Percentiles rank a stretch among this genome's conserved stretches.
phyloP scores from a whole-genome alignment of 2,113 vertebrate genomes.

The Phyllopteryx taeniolatus region DNA sequence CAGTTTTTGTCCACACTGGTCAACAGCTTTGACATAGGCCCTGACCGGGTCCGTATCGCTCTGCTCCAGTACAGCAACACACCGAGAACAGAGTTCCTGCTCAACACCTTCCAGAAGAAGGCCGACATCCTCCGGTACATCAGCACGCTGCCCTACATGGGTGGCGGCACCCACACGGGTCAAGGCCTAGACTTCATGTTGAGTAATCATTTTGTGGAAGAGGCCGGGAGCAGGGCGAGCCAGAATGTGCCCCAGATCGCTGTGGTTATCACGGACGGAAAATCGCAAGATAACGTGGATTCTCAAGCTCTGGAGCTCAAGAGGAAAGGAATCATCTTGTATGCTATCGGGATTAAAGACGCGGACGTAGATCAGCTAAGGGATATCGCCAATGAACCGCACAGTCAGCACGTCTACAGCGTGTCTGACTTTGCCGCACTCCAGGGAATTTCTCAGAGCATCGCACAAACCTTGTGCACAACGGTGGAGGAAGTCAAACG shows the following conservation, averaged over 20 bases:
- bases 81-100: slow-evolving; percentile 83
- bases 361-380: slow-evolving; percentile 71
- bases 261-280: slow-evolving; percentile 78
- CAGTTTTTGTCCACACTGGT: slow-evolving; percentile 84
- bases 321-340: slow-evolving; percentile 69
- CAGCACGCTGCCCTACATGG: slow-evolving; percentile 75
- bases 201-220: slow-evolving; percentile 76
- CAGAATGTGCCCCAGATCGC: slow-evolving; percentile 61
- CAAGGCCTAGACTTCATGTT: slow-evolving; percentile 82
- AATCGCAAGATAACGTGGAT: slow-evolving; percentile 57
- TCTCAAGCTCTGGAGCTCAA: slow-evolving; percentile 71
- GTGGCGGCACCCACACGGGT: slow-evolving; percentile 78
- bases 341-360: slow-evolving; percentile 82
- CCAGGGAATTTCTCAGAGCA: slow-evolving; percentile 69
- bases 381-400: slow-evolving; percentile 67
- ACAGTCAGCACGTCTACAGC: slow-evolving; percentile 63
- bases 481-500: slow-evolving; percentile 66
- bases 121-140: slow-evolving; percentile 77
- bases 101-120: slow-evolving; percentile 75
- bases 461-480: slow-evolving; percentile 72
- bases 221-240: slow-evolving; percentile 79
- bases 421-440: slow-evolving; percentile 61
- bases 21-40: slow-evolving; percentile 77
- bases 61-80: slow-evolving; percentile 83
- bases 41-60: slow-evolving; percentile 80